Conservation (phyloP, 1,140 invertebrate species). For the Eupristina koningsbergeri region DNA sequence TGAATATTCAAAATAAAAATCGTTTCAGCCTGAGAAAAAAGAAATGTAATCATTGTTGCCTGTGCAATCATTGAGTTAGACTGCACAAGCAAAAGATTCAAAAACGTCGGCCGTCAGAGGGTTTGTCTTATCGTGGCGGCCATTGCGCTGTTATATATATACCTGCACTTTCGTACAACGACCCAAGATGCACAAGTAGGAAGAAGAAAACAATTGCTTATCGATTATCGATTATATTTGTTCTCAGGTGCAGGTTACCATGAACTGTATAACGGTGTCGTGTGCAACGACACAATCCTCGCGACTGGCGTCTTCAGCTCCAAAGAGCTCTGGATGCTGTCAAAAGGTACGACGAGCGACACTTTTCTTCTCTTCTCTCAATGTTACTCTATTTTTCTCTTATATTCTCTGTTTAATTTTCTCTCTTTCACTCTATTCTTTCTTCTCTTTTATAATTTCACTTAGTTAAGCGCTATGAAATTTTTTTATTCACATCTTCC, state of each 20-base stretch:
- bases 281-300: constrained; percentile 98
- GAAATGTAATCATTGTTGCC: background rate
- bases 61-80: constrained; percentile 6
- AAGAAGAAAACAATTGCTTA: constrained; percentile 39
- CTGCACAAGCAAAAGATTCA: constrained; percentile 12
- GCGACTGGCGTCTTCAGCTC: constrained; percentile 98
- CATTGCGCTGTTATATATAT: background rate
- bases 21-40: background rate
- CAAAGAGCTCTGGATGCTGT: constrained; percentile 96
- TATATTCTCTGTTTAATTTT: constrained; percentile 22
- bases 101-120: background rate
- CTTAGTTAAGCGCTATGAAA: background rate
- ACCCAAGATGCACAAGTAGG: background rate
- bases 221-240: constrained; percentile 66
- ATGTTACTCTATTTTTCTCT: constrained; percentile 34
- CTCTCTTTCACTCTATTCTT: constrained; percentile 25
- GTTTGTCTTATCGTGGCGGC: constrained; percentile 25
- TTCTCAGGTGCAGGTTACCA: constrained; percentile 88
- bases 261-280: constrained; percentile 97
- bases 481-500: background rate
- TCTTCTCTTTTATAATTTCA: constrained; percentile 10
- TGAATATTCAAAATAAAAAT: background rate
- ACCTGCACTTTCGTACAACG: background rate
- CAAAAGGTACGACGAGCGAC: constrained; percentile 84
- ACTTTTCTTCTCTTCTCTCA: constrained; percentile 1